A percentile compares a stretch with the other conserved stretches of the same genome.
Evolutionary conservation across 2,113 vertebrate species (phyloP).

Genomic region (Hucho hucho): DNA sequence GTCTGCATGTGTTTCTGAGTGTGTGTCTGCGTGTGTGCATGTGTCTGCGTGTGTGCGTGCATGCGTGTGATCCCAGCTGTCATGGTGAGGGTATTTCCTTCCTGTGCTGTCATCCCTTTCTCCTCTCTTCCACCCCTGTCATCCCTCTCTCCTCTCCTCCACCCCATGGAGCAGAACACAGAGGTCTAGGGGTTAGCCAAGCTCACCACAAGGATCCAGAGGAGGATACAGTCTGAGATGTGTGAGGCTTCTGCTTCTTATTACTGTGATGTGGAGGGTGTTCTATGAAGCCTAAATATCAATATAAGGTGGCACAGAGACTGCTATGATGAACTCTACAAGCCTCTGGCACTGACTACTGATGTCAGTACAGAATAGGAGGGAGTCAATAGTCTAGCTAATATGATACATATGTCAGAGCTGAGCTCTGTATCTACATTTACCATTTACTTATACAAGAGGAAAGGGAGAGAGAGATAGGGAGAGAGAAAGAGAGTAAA

Average conservation of each 20-base stretch:
- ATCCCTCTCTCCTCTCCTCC: not conserved
- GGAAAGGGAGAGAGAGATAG: too few relatives aligned
- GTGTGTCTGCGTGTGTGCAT: not conserved
- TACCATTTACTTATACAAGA: not conserved
- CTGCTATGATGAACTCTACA: not conserved
- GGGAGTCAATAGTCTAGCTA: not conserved
- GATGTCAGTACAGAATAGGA: not conserved
- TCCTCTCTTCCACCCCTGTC: conserved; percentile 16
- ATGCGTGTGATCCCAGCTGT: conserved; percentile 41
- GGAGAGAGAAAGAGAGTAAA: too few relatives aligned
- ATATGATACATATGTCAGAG: not conserved
- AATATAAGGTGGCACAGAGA: not conserved
- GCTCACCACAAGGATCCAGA: too few relatives aligned
- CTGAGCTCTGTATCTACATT: not conserved
- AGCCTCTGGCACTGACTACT: not conserved
- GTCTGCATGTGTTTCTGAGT: not conserved
- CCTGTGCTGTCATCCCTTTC: conserved; percentile 5
- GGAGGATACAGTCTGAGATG: too few relatives aligned
- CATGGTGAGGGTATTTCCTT: conserved; percentile 42
- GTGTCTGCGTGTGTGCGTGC: conserved; percentile 2
- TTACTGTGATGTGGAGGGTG: not conserved
- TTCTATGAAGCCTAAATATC: not conserved
- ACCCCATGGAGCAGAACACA: conserved; percentile 45
- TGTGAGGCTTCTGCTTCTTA: not conserved
- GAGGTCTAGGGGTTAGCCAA: conserved; percentile 29